Percentiles rank a stretch among this genome's conserved stretches.
phyloP scores from a whole-genome alignment of 2,797 vertebrate species.

The Syngnathus acus region DNA sequence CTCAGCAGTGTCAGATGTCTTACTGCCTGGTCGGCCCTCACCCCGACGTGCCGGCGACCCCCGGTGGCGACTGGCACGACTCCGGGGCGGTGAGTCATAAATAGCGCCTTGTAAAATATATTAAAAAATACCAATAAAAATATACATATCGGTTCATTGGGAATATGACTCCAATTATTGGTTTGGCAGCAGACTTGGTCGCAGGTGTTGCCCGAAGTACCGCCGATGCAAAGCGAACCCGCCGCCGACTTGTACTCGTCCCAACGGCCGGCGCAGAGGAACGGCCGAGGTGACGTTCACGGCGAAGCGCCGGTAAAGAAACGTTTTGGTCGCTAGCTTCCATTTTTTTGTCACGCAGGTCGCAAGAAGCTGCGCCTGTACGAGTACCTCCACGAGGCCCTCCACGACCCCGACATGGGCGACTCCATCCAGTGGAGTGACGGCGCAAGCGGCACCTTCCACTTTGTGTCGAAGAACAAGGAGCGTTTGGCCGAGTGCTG shows the following conservation, averaged over 20 bases:
- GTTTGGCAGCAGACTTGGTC: slow-evolving; percentile 57
- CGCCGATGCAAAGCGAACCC: slow-evolving; percentile 54
- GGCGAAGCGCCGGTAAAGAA: no score
- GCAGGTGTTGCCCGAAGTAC: slow-evolving; percentile 55
- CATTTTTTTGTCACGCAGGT: slow-evolving; percentile 39
- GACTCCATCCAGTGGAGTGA: slow-evolving; percentile 98
- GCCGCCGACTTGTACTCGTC: slow-evolving; percentile 64
- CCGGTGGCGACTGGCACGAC: slow-evolving; percentile 73
- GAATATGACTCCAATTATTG: neutral
- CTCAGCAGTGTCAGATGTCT: slow-evolving; percentile 67
- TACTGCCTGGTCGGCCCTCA: slow-evolving; percentile 63
- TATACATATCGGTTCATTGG: neutral
- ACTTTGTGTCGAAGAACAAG: slow-evolving; percentile 97
- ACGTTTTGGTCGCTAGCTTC: no score
- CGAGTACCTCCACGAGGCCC: slow-evolving; percentile 87
- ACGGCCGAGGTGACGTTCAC: slow-evolving; percentile 73
- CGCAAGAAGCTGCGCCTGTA: slow-evolving; percentile 91
- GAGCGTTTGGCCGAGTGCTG: slow-evolving; percentile 94
- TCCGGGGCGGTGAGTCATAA: slow-evolving; percentile 63
- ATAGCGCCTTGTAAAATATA: no score
- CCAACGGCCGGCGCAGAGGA: slow-evolving; percentile 60
- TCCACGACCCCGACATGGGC: slow-evolving; percentile 83
- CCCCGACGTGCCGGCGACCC: slow-evolving; percentile 48
- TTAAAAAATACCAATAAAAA: no score
- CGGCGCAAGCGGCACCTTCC: slow-evolving; percentile 82